phyloP scores from a whole-genome alignment of 2,797 vertebrate genomes.

The Prunella strophiata region DNA sequence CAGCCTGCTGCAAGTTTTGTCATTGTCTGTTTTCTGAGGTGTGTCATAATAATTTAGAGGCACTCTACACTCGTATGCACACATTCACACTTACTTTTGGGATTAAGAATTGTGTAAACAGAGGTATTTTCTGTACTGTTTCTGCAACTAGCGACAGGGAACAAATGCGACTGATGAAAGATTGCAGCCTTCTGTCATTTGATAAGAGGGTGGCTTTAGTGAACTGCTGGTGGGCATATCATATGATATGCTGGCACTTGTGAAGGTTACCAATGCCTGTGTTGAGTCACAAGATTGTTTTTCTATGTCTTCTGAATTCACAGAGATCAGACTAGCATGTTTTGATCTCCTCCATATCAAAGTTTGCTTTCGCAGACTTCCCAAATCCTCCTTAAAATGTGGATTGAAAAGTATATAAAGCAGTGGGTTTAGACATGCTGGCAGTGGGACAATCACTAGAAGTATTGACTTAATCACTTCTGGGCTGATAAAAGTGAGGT shows the following conservation, averaged over 20 bases:
- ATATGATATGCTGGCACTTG: slow-evolving; percentile 74
- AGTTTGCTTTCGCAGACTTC: slow-evolving; percentile 77
- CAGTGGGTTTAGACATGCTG: slow-evolving; percentile 90
- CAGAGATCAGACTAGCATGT: slow-evolving; percentile 75
- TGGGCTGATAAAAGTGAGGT: slow-evolving; percentile 83
- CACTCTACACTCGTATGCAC: background rate
- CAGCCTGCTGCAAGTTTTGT: background rate
- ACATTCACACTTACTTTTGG: slow-evolving; percentile 8
- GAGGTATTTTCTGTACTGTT: background rate
- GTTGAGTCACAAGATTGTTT: slow-evolving; percentile 94
- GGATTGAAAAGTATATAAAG: slow-evolving; percentile 93
- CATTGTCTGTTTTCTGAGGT: background rate
- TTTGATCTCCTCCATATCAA: slow-evolving; percentile 73
- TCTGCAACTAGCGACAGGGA: slow-evolving; percentile 75
- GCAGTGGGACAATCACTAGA: slow-evolving; percentile 88
- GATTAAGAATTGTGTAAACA: slow-evolving; percentile 40
- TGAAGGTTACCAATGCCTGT: slow-evolving; percentile 85
- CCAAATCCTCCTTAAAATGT: slow-evolving; percentile 88
- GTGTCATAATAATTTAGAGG: background rate
- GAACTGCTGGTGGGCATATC: slow-evolving; percentile 70
- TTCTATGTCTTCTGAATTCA: slow-evolving; percentile 86
- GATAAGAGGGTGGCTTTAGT: slow-evolving; percentile 58
- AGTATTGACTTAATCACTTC: slow-evolving; percentile 88
- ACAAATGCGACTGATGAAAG: slow-evolving; percentile 79
- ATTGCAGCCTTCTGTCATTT: slow-evolving; percentile 75